Percentiles rank a stretch among this genome's conserved stretches.
Conservation (phyloP, 2,888 invertebrate genomes). For the Euphydryas editha region DNA sequence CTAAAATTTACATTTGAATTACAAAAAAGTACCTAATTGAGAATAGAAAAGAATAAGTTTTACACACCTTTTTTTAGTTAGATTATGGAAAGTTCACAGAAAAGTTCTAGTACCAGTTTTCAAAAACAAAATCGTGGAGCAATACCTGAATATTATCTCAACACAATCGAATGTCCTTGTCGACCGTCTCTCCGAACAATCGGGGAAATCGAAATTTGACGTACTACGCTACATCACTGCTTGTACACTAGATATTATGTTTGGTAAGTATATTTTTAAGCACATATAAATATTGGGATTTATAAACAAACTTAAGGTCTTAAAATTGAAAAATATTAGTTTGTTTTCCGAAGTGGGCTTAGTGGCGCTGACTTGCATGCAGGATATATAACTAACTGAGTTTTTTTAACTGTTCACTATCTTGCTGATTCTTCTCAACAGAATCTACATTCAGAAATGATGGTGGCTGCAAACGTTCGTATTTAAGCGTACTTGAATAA, state of each 20-base stretch:
- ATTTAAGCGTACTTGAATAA: too few species aligned
- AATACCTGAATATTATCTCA: slow-evolving; percentile 84
- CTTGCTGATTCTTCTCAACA: too few species aligned
- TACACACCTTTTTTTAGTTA: slow-evolving; percentile 62
- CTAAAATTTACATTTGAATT: too few species aligned
- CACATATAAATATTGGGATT: background rate
- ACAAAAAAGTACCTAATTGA: background rate
- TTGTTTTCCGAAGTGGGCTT: too few species aligned
- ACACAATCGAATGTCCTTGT: slow-evolving; percentile 81
- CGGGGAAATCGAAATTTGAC: slow-evolving; percentile 71
- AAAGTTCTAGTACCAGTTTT: slow-evolving; percentile 86
- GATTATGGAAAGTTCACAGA: slow-evolving; percentile 84
- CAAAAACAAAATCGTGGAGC: slow-evolving; percentile 85
- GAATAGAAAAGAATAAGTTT: background rate
- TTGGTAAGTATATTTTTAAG: slow-evolving; percentile 27
- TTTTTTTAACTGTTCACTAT: too few species aligned
- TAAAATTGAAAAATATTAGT: too few species aligned
- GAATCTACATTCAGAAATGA: too few species aligned
- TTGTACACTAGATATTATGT: slow-evolving; percentile 48
- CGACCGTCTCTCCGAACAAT: slow-evolving; percentile 66
- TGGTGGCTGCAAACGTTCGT: too few species aligned
- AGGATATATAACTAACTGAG: too few species aligned
- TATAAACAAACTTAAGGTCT: background rate
- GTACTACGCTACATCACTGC: slow-evolving; percentile 80
- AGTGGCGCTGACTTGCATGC: too few species aligned